Evolutionary conservation across 1,140 invertebrate genomes (phyloP).

Genomic region (Dysdera silvatica): DNA sequence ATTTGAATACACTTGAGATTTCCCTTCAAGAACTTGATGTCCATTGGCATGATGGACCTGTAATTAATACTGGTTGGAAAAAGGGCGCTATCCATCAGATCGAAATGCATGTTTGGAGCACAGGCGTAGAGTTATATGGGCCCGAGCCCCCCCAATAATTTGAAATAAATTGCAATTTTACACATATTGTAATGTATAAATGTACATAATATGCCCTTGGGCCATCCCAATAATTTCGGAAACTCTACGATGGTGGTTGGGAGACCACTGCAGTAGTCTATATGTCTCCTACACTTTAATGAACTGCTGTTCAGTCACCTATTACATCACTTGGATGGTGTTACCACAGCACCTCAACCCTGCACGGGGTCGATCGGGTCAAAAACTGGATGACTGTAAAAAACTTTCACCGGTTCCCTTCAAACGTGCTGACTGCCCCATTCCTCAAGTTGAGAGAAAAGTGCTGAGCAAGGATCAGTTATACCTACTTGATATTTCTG

Average conservation of each 20-base stretch:
- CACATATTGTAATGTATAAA: too few relatives aligned
- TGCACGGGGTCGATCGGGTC: neutral
- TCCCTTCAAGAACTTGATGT: neutral
- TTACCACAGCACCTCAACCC: neutral
- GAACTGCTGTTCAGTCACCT: neutral
- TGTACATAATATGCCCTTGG: too few relatives aligned
- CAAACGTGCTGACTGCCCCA: neutral
- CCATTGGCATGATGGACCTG: neutral
- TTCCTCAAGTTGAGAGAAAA: neutral
- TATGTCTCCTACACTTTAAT: slow-evolving; percentile 12
- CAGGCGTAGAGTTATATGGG: too few relatives aligned
- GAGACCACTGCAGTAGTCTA: neutral
- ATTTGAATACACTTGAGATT: neutral
- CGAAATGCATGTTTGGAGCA: slow-evolving; percentile 2
- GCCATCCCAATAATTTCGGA: too few relatives aligned
- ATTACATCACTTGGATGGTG: neutral
- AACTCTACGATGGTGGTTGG: too few relatives aligned
- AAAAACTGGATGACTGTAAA: neutral
- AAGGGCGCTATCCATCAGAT: neutral
- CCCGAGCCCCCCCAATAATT: too few relatives aligned
- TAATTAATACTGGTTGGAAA: slow-evolving; percentile 1
- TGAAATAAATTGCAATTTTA: too few relatives aligned
- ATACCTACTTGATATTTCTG: neutral
- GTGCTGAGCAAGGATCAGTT: neutral
- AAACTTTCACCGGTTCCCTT: slow-evolving; percentile 1